A percentile compares a stretch with the other conserved stretches of the same genome.
phyloP scores from a whole-genome alignment of 2,113 vertebrate species.

The Poecile atricapillus region DNA sequence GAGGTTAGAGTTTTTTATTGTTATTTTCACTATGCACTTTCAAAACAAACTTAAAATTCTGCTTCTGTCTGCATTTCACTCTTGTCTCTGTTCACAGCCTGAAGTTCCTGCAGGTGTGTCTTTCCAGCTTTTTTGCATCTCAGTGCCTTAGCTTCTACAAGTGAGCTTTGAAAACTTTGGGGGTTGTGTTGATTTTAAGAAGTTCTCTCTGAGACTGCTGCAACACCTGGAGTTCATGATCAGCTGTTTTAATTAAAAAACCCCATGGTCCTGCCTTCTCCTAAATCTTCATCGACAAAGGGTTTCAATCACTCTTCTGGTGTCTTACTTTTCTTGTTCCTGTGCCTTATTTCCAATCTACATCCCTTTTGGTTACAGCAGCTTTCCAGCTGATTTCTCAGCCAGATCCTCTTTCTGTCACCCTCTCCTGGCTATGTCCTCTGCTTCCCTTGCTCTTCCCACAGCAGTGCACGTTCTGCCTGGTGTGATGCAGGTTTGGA shows the following conservation, averaged over 20 bases:
- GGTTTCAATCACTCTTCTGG: fast-evolving
- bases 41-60: not conserved
- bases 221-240: fast-evolving
- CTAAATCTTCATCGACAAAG: not conserved
- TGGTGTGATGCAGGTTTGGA: not conserved
- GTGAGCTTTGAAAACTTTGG: not conserved
- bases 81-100: not conserved
- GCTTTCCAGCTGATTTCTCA: not conserved
- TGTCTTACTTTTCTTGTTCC: not conserved
- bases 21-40: not conserved
- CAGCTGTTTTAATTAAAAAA: not conserved
- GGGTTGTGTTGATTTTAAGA: not conserved
- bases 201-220: not conserved
- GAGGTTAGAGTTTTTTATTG: conserved; percentile 25
- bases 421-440: not conserved
- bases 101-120: not conserved
- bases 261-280: not conserved
- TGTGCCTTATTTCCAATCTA: not conserved
- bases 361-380: not conserved
- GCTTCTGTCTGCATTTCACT: not conserved
- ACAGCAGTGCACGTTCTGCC: fast-evolving
- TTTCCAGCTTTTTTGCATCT: not conserved
- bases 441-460: not conserved
- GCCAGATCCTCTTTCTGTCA: not conserved
- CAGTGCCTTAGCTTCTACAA: not conserved